Conservation (phyloP, 2,888 invertebrate species). For the Stomorhina lunata region DNA sequence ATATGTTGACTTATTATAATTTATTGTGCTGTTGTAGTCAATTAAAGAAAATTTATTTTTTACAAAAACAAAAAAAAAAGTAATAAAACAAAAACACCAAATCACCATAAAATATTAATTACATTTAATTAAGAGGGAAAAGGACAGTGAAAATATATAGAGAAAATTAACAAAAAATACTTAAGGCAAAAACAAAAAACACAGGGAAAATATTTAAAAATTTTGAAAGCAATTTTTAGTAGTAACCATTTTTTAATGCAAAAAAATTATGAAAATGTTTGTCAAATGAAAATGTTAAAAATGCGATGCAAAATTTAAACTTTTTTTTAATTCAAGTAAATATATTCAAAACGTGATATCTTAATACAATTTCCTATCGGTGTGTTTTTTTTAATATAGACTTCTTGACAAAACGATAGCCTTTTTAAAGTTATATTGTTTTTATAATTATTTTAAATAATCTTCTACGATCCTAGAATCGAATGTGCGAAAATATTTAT, state of each 20-base stretch:
- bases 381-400: not conserved
- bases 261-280: slow-evolving; percentile 13
- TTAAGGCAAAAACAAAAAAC: slow-evolving; percentile 26
- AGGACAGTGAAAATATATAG: slow-evolving; percentile 31
- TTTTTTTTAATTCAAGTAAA: no score
- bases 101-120: slow-evolving; percentile 42
- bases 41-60: slow-evolving; percentile 33
- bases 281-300: slow-evolving; percentile 66
- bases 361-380: not conserved
- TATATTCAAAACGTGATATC: not conserved
- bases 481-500: no score
- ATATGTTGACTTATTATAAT: no score
- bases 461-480: no score
- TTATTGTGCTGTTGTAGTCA: slow-evolving; percentile 63
- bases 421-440: no score
- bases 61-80: not conserved
- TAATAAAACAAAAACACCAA: slow-evolving; percentile 46
- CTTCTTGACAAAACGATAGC: no score
- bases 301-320: slow-evolving; percentile 72
- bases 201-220: not conserved
- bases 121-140: slow-evolving; percentile 22
- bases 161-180: slow-evolving; percentile 18
- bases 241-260: slow-evolving; percentile 3
- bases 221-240: not conserved
- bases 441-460: no score